Percentiles rank a stretch among this genome's conserved stretches.
Conservation (phyloP, 2,797 vertebrate species). For the Chelonia mydas region DNA sequence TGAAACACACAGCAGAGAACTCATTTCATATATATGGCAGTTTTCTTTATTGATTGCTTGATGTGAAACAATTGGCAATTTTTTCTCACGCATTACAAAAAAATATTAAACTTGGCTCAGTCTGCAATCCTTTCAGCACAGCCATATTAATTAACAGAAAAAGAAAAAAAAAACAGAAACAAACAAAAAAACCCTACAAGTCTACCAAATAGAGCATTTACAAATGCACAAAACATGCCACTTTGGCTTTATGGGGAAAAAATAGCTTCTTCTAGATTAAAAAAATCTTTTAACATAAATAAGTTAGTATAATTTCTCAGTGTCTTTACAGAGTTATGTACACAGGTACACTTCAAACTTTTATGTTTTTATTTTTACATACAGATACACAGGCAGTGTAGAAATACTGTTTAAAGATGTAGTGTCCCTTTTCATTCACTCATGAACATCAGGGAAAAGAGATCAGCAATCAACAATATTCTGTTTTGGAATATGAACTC, state of each 20-base stretch:
- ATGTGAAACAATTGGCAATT: constrained; percentile 81
- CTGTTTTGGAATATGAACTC: constrained; percentile 25
- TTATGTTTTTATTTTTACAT: constrained; percentile 79
- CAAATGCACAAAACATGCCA: constrained; percentile 92
- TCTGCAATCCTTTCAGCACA: constrained; percentile 93
- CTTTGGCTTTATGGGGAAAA: constrained; percentile 94
- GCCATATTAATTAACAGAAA: constrained; percentile 83
- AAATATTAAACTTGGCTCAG: constrained; percentile 95
- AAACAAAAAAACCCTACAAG: constrained; percentile 81
- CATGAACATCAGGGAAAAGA: constrained; percentile 43
- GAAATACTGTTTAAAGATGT: constrained; percentile 86
- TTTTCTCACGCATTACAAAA: constrained; percentile 91
- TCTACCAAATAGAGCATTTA: constrained; percentile 91
- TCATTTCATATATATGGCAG: constrained; percentile 79
- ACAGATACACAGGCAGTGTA: constrained; percentile 82
- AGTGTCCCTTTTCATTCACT: constrained; percentile 75
- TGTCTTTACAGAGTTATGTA: constrained; percentile 95
- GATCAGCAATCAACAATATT: constrained; percentile 45
- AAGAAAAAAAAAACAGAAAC: constrained; percentile 54
- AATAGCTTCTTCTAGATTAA: constrained; percentile 89
- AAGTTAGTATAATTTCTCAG: constrained; percentile 99
- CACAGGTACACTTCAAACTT: constrained; percentile 85
- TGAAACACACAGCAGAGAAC: constrained; percentile 69
- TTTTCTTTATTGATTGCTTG: constrained; percentile 94
- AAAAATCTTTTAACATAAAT: constrained; percentile 94